Evolutionary conservation across 2,113 vertebrate species (phyloP).

Genomic region (Callipepla squamata): DNA sequence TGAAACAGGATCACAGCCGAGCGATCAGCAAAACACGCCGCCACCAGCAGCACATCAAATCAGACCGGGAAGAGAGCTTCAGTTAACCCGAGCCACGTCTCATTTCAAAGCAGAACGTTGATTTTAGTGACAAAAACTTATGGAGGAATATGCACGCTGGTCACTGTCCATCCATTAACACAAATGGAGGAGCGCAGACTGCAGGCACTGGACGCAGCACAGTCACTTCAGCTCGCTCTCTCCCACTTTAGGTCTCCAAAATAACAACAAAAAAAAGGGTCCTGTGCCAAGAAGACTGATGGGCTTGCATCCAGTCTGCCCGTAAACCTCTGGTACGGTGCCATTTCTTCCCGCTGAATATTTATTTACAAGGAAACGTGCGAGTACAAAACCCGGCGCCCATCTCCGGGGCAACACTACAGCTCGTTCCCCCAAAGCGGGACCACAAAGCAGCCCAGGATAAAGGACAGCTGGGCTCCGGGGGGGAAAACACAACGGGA

Average conservation of each 20-base stretch:
- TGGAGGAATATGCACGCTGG: not conserved
- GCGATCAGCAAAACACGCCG: not conserved
- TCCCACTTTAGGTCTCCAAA: not conserved
- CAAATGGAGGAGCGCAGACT: not conserved
- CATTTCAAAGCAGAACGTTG: rapidly evolving
- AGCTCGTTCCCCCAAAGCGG: not conserved
- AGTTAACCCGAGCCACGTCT: not conserved
- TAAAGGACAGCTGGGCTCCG: not conserved
- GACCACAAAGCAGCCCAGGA: not conserved
- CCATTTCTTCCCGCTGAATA: constrained; percentile 49
- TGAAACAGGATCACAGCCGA: constrained; percentile 51
- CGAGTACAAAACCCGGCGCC: constrained; percentile 14
- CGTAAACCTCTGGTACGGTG: constrained; percentile 5
- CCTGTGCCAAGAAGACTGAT: constrained; percentile 15
- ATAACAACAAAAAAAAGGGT: not conserved
- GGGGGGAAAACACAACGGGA: not conserved
- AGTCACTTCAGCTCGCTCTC: not conserved
- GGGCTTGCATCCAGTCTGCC: constrained; percentile 23
- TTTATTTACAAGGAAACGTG: constrained; percentile 41
- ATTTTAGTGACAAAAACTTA: not conserved
- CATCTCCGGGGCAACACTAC: not conserved
- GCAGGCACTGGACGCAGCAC: not conserved
- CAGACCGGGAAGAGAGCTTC: not conserved
- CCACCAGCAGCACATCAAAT: not conserved
- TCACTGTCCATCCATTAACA: rapidly evolving